These are phyloP conservation scores for Lepidostoma basale DNA, from an alignment of 1,140 invertebrate genomes.

Conservation along the genomic window DNA sequence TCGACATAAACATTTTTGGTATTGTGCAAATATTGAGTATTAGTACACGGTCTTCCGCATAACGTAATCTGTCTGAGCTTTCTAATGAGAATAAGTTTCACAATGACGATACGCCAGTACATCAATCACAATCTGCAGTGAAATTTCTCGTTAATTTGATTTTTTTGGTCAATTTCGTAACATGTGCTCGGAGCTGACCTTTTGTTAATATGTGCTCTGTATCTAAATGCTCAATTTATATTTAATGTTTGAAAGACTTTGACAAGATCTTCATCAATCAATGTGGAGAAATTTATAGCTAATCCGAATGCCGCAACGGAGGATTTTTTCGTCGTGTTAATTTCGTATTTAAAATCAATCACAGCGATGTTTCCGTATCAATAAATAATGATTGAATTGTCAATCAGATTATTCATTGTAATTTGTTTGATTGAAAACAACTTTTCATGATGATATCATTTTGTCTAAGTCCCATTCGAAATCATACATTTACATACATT, in stretches of 20 bases:
- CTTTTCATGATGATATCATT: too few species aligned
- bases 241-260: neutral
- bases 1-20: too few species aligned
- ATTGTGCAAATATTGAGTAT: too few species aligned
- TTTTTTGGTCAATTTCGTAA: slow-evolving; percentile 4
- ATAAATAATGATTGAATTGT: slow-evolving; percentile 26
- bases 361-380: slow-evolving; percentile 1
- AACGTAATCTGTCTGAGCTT: slow-evolving; percentile 24
- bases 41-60: too few species aligned
- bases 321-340: neutral
- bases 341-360: slow-evolving; percentile 3
- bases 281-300: neutral
- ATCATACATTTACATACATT: too few species aligned
- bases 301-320: neutral
- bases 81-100: slow-evolving; percentile 34
- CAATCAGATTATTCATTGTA: slow-evolving; percentile 11
- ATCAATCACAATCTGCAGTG: slow-evolving; percentile 21
- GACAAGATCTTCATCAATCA: slow-evolving; percentile 13
- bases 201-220: slow-evolving; percentile 18
- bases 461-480: too few species aligned
- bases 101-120: slow-evolving; percentile 25
- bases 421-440: slow-evolving; percentile 2
- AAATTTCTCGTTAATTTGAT: slow-evolving; percentile 20
- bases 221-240: slow-evolving; percentile 20
- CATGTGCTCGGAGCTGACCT: neutral